These are phyloP conservation scores for Himantopus leucocephalus DNA, from an alignment of 2,113 vertebrate species.

Conservation along the genomic window DNA sequence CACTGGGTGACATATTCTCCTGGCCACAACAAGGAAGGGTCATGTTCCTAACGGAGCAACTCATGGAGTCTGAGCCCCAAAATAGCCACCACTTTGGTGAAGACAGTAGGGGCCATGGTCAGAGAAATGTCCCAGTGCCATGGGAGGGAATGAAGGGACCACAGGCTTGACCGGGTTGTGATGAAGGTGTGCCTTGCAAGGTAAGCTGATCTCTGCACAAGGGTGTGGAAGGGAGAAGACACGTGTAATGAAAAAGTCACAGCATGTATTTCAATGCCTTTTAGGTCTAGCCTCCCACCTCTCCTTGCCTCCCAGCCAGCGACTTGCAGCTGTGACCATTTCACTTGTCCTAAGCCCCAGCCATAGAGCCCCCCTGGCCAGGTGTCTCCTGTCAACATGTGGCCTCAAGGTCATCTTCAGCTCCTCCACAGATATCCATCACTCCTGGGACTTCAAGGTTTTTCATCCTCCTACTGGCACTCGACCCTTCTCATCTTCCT, in stretches of 20 bases:
- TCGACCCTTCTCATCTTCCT: neutral
- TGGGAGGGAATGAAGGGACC: neutral
- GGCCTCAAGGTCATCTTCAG: neutral
- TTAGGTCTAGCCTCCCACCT: neutral
- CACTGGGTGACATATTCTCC: neutral
- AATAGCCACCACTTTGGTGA: neutral
- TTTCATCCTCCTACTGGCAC: neutral
- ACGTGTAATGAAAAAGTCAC: neutral
- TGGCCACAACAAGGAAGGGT: neutral
- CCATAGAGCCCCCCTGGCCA: rapidly evolving
- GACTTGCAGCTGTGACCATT: neutral
- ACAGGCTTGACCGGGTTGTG: neutral
- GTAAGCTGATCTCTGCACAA: neutral
- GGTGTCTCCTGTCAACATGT: rapidly evolving
- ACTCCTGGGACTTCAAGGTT: neutral
- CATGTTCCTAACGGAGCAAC: neutral
- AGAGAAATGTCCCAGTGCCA: neutral
- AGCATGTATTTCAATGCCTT: neutral
- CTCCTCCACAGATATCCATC: neutral
- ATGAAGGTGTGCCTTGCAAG: neutral
- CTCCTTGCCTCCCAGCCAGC: neutral
- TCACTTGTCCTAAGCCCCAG: neutral
- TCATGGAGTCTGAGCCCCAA: neutral
- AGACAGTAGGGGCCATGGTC: neutral
- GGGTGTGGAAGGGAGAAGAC: neutral